These are phyloP conservation scores for Takifugu ocellatus DNA, from an alignment of 2,797 vertebrate genomes.

Conservation along the genomic window DNA sequence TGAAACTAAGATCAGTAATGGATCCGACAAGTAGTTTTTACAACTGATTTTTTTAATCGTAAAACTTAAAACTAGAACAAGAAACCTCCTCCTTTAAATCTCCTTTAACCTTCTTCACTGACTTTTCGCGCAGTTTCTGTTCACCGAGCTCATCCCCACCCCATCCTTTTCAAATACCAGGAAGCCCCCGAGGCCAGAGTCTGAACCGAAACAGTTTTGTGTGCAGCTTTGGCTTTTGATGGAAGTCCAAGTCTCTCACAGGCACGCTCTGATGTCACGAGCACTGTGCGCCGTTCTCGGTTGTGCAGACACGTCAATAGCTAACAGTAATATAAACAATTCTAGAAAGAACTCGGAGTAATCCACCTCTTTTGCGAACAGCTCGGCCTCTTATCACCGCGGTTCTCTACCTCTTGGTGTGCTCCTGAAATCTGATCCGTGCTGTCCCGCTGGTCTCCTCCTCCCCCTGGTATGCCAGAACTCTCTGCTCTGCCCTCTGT, in stretches of 20 bases:
- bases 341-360: not conserved
- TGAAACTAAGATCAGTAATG: too few species aligned
- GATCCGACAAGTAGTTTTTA: too few species aligned
- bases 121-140: slow-evolving; percentile 18
- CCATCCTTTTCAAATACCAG: slow-evolving; percentile 48
- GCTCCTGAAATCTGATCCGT: slow-evolving; percentile 80
- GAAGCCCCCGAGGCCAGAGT: slow-evolving; percentile 48
- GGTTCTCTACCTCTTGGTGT: slow-evolving; percentile 50
- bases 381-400: slow-evolving; percentile 19
- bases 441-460: slow-evolving; percentile 68
- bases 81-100: not conserved
- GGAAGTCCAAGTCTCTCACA: slow-evolving; percentile 30
- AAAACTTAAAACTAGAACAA: not conserved
- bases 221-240: slow-evolving; percentile 33
- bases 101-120: not conserved
- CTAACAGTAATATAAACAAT: not conserved
- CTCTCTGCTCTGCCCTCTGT: slow-evolving; percentile 68
- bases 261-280: slow-evolving; percentile 25
- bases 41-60: not conserved
- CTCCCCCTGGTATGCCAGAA: slow-evolving; percentile 57
- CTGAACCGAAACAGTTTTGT: slow-evolving; percentile 51
- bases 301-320: not conserved
- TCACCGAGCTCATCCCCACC: slow-evolving; percentile 25
- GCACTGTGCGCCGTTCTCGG: not conserved
- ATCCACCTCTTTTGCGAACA: not conserved